Evolutionary conservation across 2,797 vertebrate genomes (phyloP).

Genomic region (Antrozous pallidus): DNA sequence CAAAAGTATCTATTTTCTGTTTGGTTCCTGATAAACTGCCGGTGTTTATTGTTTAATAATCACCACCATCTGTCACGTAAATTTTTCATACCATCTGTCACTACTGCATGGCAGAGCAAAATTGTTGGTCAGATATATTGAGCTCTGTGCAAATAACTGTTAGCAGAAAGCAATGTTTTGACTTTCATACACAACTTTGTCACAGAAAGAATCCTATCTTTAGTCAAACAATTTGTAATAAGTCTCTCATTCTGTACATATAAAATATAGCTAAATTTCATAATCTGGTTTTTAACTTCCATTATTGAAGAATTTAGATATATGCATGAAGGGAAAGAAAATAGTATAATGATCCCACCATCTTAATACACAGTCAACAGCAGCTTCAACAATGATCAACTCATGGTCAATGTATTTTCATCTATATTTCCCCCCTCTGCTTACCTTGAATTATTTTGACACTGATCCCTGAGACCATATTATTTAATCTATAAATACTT

Average conservation of each 20-base stretch:
- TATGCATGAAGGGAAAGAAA: neutral
- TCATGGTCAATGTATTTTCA: neutral
- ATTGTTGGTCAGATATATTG: neutral
- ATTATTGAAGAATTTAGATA: neutral
- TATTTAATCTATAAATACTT: constrained; percentile 21
- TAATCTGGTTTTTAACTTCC: constrained; percentile 10
- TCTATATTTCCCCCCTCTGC: neutral
- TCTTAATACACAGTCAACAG: neutral
- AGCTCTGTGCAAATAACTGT: neutral
- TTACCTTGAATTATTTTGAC: neutral
- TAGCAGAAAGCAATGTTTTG: neutral
- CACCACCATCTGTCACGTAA: constrained; percentile 1
- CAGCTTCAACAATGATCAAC: neutral
- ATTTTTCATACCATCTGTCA: constrained; percentile 7
- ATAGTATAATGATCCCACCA: neutral
- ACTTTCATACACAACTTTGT: neutral
- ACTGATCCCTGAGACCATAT: neutral
- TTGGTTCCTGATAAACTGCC: constrained; percentile 7
- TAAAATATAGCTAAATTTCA: neutral
- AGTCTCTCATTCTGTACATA: neutral
- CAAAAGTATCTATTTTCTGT: constrained; percentile 6
- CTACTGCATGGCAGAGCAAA: neutral
- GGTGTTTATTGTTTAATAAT: constrained; percentile 29
- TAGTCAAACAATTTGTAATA: neutral
- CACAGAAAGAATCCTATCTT: neutral